Percentiles rank a stretch among this genome's conserved stretches.
Evolutionary conservation across 2,797 vertebrate species (phyloP).

Genomic region (Hoplostethus mediterraneus): DNA sequence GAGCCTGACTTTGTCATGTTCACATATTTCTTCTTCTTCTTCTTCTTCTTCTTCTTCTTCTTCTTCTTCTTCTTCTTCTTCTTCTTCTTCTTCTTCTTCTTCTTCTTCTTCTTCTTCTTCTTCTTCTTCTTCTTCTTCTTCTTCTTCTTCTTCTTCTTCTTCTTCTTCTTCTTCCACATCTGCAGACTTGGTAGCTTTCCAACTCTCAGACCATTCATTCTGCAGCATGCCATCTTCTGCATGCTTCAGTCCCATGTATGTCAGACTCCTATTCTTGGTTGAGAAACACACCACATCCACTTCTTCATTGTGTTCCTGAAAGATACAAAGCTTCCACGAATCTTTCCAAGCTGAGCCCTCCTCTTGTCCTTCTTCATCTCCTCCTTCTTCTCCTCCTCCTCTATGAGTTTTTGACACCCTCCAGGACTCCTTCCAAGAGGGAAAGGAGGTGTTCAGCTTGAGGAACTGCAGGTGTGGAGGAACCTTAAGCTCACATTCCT

Average conservation of each 20-base stretch:
- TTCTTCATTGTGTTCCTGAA: conserved; percentile 37
- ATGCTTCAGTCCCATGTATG: conserved; percentile 2
- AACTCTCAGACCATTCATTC: conserved; percentile 67
- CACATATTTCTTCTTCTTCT: background rate
- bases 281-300: conserved; percentile 68
- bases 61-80: background rate
- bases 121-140: background rate
- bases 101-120: conserved; percentile 1
- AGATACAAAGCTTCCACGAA: conserved; percentile 71
- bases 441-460: conserved; percentile 53
- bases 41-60: background rate
- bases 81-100: conserved; percentile 4
- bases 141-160: background rate
- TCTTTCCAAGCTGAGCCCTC: conserved; percentile 62
- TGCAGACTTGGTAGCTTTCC: conserved; percentile 45
- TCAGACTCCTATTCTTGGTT: conserved; percentile 41
- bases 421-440: conserved; percentile 72
- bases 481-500: background rate
- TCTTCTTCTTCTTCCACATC: background rate
- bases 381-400: background rate
- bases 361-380: conserved; percentile 29
- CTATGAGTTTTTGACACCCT: conserved; percentile 60
- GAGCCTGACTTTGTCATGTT: too few relatives aligned
- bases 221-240: background rate
- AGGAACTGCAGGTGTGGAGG: conserved; percentile 75